phyloP scores from a whole-genome alignment of 2,888 invertebrate genomes.

The Lycia hirtaria region DNA sequence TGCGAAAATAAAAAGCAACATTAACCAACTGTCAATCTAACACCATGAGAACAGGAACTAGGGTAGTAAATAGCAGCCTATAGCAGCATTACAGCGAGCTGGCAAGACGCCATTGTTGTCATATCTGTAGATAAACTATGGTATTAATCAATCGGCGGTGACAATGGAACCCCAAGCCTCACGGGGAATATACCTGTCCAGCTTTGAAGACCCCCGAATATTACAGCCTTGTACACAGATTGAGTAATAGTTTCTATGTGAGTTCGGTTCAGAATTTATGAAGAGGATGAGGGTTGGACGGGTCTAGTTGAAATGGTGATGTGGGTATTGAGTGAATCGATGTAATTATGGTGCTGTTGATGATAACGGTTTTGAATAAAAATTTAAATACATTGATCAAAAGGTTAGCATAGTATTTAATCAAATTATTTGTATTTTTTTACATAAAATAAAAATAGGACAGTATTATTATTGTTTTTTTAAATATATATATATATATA shows the following conservation, averaged over 20 bases:
- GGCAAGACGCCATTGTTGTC: constrained; percentile 75
- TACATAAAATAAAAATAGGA: neutral
- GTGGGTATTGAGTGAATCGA: constrained; percentile 21
- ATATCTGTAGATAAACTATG: constrained; percentile 82
- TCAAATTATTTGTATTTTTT: neutral
- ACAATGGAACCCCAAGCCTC: constrained; percentile 79
- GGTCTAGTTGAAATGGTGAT: constrained; percentile 8
- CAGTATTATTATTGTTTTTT: too few relatives aligned
- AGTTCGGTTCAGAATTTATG: neutral
- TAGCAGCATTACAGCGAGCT: constrained; percentile 70
- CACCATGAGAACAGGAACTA: constrained; percentile 67
- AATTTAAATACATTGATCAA: constrained; percentile 7
- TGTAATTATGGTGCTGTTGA: constrained; percentile 31
- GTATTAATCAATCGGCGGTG: constrained; percentile 78
- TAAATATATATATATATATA: too few relatives aligned
- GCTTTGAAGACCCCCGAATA: constrained; percentile 50
- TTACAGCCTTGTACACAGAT: neutral
- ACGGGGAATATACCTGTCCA: constrained; percentile 60
- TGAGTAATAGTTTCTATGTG: neutral
- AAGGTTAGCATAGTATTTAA: neutral
- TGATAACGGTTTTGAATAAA: constrained; percentile 34
- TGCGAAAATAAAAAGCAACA: constrained; percentile 39
- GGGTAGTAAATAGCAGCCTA: constrained; percentile 74
- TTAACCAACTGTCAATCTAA: constrained; percentile 46
- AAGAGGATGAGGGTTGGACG: constrained; percentile 2